Evolutionary conservation across 2,888 invertebrate genomes (phyloP).

Genomic region (Capitulum mitella): DNA sequence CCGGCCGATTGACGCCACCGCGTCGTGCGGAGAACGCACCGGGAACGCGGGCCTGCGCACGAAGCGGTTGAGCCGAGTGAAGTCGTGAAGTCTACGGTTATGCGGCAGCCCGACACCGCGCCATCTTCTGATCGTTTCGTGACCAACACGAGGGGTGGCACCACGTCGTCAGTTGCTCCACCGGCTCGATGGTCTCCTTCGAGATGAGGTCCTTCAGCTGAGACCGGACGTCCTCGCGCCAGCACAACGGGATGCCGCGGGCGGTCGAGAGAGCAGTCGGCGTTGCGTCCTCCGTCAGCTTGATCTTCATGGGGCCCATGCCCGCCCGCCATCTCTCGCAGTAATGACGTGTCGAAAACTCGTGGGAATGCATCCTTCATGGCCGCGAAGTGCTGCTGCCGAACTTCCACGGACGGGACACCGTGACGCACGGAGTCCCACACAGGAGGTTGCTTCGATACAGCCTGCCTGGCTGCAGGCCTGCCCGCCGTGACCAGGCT

Average conservation of each 20-base stretch:
- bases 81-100: neutral
- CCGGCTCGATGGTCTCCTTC: neutral
- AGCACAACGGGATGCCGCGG: neutral
- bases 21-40: too few relatives aligned
- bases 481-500: neutral
- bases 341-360: neutral
- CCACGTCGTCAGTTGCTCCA: conserved; percentile 7
- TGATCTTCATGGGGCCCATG: neutral
- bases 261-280: neutral
- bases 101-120: neutral
- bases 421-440: neutral
- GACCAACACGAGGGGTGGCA: neutral
- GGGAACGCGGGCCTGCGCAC: too few relatives aligned
- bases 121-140: neutral
- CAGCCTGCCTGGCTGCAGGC: neutral
- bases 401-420: neutral
- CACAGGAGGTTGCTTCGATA: neutral
- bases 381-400: neutral
- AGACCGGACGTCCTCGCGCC: too few relatives aligned
- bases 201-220: neutral
- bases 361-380: neutral
- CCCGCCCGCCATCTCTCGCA: neutral
- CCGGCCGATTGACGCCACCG: neutral
- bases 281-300: neutral
- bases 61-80: too few relatives aligned